Evolutionary conservation across 2,113 vertebrate genomes (phyloP).

Genomic region (Ochotona curzoniae): DNA sequence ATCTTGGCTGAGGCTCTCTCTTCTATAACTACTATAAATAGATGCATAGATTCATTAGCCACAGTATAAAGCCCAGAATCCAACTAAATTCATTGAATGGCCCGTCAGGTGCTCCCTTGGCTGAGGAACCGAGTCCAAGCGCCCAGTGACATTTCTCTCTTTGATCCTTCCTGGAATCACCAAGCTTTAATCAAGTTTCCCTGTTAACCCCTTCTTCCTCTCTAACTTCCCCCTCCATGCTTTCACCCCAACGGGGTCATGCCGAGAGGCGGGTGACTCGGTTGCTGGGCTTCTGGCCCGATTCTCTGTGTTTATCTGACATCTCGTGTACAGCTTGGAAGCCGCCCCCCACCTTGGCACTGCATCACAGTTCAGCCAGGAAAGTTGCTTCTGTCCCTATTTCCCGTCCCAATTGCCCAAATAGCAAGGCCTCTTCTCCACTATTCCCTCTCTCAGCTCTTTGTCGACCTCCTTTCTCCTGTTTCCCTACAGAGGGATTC

Average conservation of each 20-base stretch:
- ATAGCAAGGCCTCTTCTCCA: neutral
- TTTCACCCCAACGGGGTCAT: neutral
- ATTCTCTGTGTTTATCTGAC: neutral
- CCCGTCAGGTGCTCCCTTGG: constrained; percentile 71
- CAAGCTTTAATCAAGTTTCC: constrained; percentile 69
- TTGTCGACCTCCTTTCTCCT: fast-evolving
- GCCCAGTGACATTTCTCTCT: constrained; percentile 68
- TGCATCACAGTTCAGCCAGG: no score
- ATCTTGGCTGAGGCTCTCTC: constrained; percentile 68
- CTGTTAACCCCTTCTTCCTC: constrained; percentile 74
- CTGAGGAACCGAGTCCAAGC: constrained; percentile 69
- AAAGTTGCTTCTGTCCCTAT: neutral
- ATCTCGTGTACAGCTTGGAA: neutral
- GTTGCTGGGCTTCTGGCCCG: neutral
- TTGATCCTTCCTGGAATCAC: constrained; percentile 74
- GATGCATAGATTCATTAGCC: constrained; percentile 81
- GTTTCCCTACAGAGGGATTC: neutral
- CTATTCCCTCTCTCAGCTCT: fast-evolving
- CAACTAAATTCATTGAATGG: constrained; percentile 74
- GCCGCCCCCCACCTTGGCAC: neutral
- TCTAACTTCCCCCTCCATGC: constrained; percentile 56
- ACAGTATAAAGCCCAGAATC: constrained; percentile 63
- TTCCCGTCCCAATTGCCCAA: neutral
- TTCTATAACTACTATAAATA: constrained; percentile 77
- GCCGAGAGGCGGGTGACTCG: neutral